These are phyloP conservation scores for Globicephala melas DNA, from an alignment of 2,113 vertebrate genomes.

Conservation along the genomic window DNA sequence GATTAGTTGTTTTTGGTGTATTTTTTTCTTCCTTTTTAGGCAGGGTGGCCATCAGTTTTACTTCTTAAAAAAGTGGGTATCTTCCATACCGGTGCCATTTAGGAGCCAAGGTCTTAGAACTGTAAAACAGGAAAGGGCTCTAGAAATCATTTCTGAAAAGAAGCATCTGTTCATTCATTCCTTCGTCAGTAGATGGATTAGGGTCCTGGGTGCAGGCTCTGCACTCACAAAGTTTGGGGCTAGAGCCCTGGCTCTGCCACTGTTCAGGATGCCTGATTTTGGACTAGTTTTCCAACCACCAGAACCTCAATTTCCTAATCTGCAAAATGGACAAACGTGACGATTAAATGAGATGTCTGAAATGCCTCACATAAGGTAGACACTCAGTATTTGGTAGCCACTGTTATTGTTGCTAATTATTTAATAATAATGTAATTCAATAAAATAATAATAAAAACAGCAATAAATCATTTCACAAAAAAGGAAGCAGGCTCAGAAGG, in stretches of 20 bases:
- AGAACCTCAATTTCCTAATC: not conserved
- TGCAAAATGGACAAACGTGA: not conserved
- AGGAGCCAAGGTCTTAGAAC: not conserved
- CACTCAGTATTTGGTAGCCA: not conserved
- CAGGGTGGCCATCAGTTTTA: not conserved
- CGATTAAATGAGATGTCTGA: accelerated
- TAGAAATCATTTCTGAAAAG: not conserved
- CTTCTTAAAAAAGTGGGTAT: too few relatives aligned
- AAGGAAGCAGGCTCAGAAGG: not conserved
- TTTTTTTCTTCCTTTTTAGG: not conserved
- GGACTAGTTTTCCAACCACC: accelerated
- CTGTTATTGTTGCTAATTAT: not conserved
- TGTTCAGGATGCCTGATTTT: accelerated
- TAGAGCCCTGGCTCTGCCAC: not conserved
- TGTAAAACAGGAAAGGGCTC: not conserved
- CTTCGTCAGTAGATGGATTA: accelerated
- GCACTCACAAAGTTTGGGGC: accelerated
- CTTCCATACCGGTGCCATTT: not conserved
- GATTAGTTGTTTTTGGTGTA: too few relatives aligned
- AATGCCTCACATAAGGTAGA: accelerated
- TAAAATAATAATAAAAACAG: too few relatives aligned
- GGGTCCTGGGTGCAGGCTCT: accelerated
- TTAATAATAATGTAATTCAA: too few relatives aligned
- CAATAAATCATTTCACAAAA: not conserved
- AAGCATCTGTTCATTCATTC: accelerated